Base-by-base conservation (phyloP, 1,140 invertebrate species). In the Ips typographus region DNA sequence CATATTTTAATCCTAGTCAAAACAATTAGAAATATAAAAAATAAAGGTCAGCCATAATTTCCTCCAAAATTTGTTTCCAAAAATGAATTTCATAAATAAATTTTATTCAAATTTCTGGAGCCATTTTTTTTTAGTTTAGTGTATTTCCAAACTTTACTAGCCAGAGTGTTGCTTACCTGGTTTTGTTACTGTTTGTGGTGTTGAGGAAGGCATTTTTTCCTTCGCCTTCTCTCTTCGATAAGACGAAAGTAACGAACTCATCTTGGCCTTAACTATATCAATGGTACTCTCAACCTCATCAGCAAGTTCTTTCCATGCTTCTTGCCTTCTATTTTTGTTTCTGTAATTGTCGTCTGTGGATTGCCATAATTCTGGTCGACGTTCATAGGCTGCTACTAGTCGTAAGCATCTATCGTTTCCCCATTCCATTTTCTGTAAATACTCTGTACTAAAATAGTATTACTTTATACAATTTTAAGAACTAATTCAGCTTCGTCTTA, bases 211-310 rank as follows among this genome's bases (percentile, higher is more conserved):
- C 22, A 7, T 66, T 37, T 61, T 61, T 43, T 42, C 59, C 38
- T 47, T 61, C 5, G 59, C 6, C 41, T 59, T 59, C 38, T 57
- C 42, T 7, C 66, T 8, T 47, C 66, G 22, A 42, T 60, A 42
- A n/a, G 38, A 42, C 8, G 49, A n/a, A 4, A 68, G 43, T 36
- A 68, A 6, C 8, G 38, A 42, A 42, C 61, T 58, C 66, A 68
- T 68, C 57, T 68, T 68, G 55, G 60, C 61, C 57, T 68, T 68
- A 7, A 52, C 57, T n/a, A 60, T 58, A 2, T 41, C 44, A 43
- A n/a, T 37, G 43, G 39, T 40, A 41, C 66, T 22, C 53, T 52
- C 22, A 53, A 68, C 52, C 52, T 40, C 40, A 51, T 68, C 22
- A 2, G 39, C 47, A 22, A 68, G 53, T 3, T 36, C 47, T 6